phyloP scores from a whole-genome alignment of 2,113 vertebrate genomes.

The Triplophysa tibetana region DNA sequence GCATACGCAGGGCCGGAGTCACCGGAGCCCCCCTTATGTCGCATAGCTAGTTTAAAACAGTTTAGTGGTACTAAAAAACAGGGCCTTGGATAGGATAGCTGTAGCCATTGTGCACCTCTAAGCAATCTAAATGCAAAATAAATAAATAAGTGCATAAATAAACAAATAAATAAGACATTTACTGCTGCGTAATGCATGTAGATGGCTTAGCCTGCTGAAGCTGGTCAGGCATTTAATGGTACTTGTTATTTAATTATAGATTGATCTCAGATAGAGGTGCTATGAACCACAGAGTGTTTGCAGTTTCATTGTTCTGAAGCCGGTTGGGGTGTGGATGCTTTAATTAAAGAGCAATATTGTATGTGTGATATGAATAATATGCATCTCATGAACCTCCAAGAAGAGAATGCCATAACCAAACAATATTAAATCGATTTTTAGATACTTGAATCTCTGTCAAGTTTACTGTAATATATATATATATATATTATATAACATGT shows the following conservation, averaged over 20 bases:
- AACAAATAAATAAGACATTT: conserved; percentile 39
- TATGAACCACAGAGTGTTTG: neutral
- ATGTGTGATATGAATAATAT: neutral
- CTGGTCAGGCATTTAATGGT: conserved; percentile 39
- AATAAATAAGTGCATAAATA: conserved; percentile 24
- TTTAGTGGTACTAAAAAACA: conserved; percentile 34
- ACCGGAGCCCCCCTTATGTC: conserved; percentile 23
- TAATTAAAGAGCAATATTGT: conserved; percentile 31
- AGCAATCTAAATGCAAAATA: conserved; percentile 28
- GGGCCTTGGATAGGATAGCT: neutral
- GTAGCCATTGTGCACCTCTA: conserved; percentile 23
- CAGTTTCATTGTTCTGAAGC: neutral
- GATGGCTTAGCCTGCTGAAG: conserved; percentile 26
- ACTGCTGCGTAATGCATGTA: conserved; percentile 25
- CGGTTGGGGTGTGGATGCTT: neutral
- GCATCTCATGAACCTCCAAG: conserved; percentile 26
- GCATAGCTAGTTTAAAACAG: conserved; percentile 39
- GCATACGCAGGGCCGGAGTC: conserved; percentile 12
- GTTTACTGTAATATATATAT: neutral
- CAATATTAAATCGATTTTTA: neutral
- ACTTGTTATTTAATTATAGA: conserved; percentile 41
- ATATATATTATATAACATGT: too few relatives aligned
- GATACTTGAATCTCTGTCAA: too few relatives aligned
- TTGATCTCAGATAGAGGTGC: conserved; percentile 31
- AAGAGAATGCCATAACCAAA: neutral